Conservation (phyloP, 2,113 vertebrate species). For the Uria aalge region DNA sequence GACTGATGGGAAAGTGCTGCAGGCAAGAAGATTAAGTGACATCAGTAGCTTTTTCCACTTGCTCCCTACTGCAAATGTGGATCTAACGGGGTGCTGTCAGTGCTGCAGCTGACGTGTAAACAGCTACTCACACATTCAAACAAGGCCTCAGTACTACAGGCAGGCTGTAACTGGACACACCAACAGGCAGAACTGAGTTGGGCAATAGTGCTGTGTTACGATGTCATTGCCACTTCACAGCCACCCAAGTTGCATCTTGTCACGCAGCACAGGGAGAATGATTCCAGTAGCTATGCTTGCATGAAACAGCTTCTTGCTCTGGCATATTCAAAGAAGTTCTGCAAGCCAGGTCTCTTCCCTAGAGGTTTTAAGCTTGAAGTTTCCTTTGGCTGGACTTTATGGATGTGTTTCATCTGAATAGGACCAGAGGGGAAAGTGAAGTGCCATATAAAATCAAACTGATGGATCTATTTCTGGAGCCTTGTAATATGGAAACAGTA, state of each 20-base stretch:
- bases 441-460: neutral
- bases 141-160: neutral
- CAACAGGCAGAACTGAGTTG: neutral
- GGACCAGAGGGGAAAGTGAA: neutral
- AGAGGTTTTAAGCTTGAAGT: neutral
- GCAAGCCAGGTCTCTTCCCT: neutral
- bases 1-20: neutral
- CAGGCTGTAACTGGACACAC: neutral
- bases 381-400: constrained; percentile 3
- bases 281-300: neutral
- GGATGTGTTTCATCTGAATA: neutral
- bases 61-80: neutral
- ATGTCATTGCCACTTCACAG: neutral
- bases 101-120: neutral
- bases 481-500: neutral
- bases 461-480: constrained; percentile 23
- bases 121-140: neutral
- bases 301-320: neutral
- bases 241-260: neutral
- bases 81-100: neutral
- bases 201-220: neutral
- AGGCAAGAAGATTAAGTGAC: neutral
- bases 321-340: neutral
- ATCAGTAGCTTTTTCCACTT: neutral
- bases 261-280: neutral